phyloP scores from a whole-genome alignment of 2,113 vertebrate species.

The Nannobrachium achirus region DNA sequence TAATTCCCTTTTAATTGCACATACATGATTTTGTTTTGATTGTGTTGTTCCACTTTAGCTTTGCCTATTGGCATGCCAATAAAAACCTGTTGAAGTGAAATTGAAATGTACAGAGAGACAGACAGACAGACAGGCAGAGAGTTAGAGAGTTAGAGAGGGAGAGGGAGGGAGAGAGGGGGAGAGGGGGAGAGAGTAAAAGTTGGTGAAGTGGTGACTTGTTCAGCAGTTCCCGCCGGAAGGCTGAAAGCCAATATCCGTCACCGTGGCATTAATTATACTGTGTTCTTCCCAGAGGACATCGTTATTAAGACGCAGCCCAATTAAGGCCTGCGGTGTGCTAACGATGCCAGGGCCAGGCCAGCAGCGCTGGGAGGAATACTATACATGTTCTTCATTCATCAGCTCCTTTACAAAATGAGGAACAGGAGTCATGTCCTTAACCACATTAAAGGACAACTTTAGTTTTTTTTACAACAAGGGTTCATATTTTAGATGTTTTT shows the following conservation, averaged over 20 bases:
- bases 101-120: background rate
- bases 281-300: conserved; percentile 66
- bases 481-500: too few relatives aligned
- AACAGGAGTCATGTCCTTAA: conserved; percentile 25
- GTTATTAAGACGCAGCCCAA: conserved; percentile 76
- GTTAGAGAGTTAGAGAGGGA: background rate
- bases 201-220: conserved; percentile 53
- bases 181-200: conserved; percentile 47
- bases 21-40: too few relatives aligned
- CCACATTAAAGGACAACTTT: too few relatives aligned
- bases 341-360: conserved; percentile 48
- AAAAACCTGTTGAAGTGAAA: too few relatives aligned
- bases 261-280: conserved; percentile 76
- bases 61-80: too few relatives aligned
- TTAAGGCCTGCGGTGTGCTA: conserved; percentile 73
- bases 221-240: conserved; percentile 58
- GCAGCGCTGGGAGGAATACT: conserved; percentile 55
- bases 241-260: conserved; percentile 71
- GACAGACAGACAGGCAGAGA: background rate
- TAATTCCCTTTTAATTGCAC: too few relatives aligned
- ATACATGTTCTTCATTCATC: too few relatives aligned
- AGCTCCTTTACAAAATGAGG: conserved; percentile 34
- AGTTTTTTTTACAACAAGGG: too few relatives aligned
- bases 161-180: background rate
- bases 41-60: too few relatives aligned